A percentile compares a stretch with the other conserved stretches of the same genome.
Evolutionary conservation across 2,888 invertebrate genomes (phyloP).

Genomic region (Tipula helvola): DNA sequence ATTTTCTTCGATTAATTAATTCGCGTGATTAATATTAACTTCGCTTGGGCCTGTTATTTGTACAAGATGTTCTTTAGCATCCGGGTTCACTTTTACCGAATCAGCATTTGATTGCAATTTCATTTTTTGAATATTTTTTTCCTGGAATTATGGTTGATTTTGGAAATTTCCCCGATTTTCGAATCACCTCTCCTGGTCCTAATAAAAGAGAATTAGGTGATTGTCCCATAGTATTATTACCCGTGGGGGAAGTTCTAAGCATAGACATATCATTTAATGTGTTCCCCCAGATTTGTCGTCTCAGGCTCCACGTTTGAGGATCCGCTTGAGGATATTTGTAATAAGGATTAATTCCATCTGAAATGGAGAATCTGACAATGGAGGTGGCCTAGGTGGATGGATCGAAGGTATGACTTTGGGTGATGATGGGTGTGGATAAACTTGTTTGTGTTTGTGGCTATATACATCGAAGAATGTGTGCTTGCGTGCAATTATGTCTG

Average conservation of each 20-base stretch:
- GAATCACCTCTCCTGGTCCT: constrained; percentile 72
- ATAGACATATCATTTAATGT: constrained; percentile 31
- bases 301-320: constrained; percentile 41
- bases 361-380: too few species aligned
- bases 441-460: too few species aligned
- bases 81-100: constrained; percentile 92
- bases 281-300: constrained; percentile 4
- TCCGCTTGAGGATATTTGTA: constrained; percentile 60
- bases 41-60: constrained; percentile 91
- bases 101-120: constrained; percentile 90
- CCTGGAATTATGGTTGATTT: constrained; percentile 84
- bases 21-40: constrained; percentile 85
- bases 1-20: constrained; percentile 88
- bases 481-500: too few species aligned
- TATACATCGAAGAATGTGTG: too few species aligned
- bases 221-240: constrained; percentile 40
- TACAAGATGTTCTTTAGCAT: constrained; percentile 87
- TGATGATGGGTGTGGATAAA: too few species aligned
- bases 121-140: constrained; percentile 89
- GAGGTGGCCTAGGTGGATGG: too few species aligned
- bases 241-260: constrained; percentile 42
- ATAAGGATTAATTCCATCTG: constrained; percentile 72
- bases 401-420: too few species aligned
- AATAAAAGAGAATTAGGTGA: constrained; percentile 45
- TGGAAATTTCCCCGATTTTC: constrained; percentile 76